A percentile compares a stretch with the other conserved stretches of the same genome.
These are phyloP conservation scores for Xestia rhomboidea DNA, from an alignment of 2,888 invertebrate genomes.

Conservation along the genomic window DNA sequence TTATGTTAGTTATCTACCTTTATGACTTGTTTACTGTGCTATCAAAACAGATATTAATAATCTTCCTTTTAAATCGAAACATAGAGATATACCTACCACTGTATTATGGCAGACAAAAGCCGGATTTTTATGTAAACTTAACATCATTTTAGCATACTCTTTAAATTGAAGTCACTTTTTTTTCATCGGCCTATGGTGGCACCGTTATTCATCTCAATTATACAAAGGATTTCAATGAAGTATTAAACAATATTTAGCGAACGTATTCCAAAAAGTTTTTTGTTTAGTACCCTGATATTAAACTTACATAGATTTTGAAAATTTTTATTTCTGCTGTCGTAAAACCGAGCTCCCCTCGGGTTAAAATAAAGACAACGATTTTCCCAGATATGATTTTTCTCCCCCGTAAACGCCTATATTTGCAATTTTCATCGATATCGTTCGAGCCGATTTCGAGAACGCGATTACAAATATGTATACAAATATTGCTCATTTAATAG, in stretches of 20 bases:
- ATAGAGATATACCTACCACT: background rate
- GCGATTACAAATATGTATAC: background rate
- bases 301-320: background rate
- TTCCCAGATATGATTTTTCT: background rate
- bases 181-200: background rate
- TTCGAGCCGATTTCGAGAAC: background rate
- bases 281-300: background rate
- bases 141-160: no score
- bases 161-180: background rate
- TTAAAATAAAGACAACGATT: background rate
- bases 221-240: background rate
- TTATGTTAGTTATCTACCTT: constrained; percentile 67
- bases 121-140: no score
- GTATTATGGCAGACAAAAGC: background rate
- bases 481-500: background rate
- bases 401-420: no score
- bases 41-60: constrained; percentile 37
- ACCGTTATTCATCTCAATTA: background rate
- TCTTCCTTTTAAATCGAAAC: background rate
- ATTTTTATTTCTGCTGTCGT: background rate
- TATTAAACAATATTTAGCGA: background rate
- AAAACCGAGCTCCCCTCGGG: no score
- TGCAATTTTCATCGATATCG: background rate
- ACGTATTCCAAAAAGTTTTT: background rate
- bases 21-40: constrained; percentile 54